Evolutionary conservation across 2,888 invertebrate genomes (phyloP).

Genomic region (Malthinus flaveolus): DNA sequence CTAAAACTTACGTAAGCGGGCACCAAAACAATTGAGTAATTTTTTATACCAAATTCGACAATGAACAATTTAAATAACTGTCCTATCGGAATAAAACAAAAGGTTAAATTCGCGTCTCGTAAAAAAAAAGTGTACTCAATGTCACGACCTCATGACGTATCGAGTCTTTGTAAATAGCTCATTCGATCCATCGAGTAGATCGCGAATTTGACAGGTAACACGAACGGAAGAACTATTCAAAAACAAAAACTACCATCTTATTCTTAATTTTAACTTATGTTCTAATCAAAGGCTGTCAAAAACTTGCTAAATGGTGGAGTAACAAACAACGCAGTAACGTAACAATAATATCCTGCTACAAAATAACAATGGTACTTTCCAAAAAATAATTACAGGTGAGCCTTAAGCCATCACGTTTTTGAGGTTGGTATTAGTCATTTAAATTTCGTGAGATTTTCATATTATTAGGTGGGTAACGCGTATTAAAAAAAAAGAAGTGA

Average conservation of each 20-base stretch:
- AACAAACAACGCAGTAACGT: constrained; percentile 10
- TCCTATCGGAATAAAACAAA: too few relatives aligned
- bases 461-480: not conserved
- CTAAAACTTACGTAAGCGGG: too few relatives aligned
- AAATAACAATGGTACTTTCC: constrained; percentile 14
- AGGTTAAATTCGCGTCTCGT: too few relatives aligned
- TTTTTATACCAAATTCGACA: too few relatives aligned
- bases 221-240: not conserved
- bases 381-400: constrained; percentile 17
- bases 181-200: too few relatives aligned
- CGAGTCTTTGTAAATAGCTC: too few relatives aligned
- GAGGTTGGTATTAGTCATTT: constrained; percentile 7
- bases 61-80: too few relatives aligned
- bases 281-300: constrained; percentile 5
- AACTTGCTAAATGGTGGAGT: constrained; percentile 13
- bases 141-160: too few relatives aligned
- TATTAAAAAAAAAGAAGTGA: not conserved
- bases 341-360: constrained; percentile 17
- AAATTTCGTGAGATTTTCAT: constrained; percentile 12
- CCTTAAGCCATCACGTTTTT: constrained; percentile 19
- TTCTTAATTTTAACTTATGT: constrained; percentile 1
- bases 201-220: constrained; percentile 2
- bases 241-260: not conserved
- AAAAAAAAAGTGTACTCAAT: too few relatives aligned
- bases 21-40: too few relatives aligned